Base-by-base conservation (phyloP, 2,888 invertebrate species). In the Therioaphis trifolii region DNA sequence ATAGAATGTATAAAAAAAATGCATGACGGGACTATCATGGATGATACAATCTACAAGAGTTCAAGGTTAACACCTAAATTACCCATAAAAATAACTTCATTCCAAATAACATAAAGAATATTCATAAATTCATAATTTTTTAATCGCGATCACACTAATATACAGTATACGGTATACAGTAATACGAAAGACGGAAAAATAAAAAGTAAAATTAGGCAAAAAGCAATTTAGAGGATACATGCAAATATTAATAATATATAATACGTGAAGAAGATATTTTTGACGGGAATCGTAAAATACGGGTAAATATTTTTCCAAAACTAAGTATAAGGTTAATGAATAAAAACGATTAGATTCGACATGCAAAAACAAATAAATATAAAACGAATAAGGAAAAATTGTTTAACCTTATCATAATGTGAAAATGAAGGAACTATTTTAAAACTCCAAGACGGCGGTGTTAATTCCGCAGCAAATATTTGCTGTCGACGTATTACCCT, bases 361-460 rank as follows among this genome's bases (percentile, higher is more conserved):
- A 66, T 52, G 46, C 66, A 61, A 29, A 27, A 46, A 14, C 43
- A 27, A 18, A 40, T 21, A 55, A 55, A 15, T 27, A 69, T 7
- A 63, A n/a, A n/a, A 55, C 0, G 21, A 49, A 18, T 35, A 35
- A 35, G 21, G 29, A 55, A 55, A 52, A 52, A 77, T n/a, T 77
- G 63, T 66, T 77, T 46, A 74, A 82, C 82, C 82, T 82, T 82
- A 66, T 82, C 72, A n/a, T 82, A 82, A 82, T 82, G 82, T 9
- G 82, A 61, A 82, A 74, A 82, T 7, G 82, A 82, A 74, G 82
- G 82, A 82, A 82, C 82, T 61, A 82, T 84, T 78, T 76, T 72
- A 84, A 82, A 85, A 85, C 85, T 80, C 85, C 84, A 75, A 72
- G 35, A 40, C 66, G 63, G 84, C 40, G 82, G 82, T 66, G 72